A percentile compares a stretch with the other conserved stretches of the same genome.
These are phyloP conservation scores for Blastobasis adustella DNA, from an alignment of 2,888 invertebrate species.

Conservation along the genomic window DNA sequence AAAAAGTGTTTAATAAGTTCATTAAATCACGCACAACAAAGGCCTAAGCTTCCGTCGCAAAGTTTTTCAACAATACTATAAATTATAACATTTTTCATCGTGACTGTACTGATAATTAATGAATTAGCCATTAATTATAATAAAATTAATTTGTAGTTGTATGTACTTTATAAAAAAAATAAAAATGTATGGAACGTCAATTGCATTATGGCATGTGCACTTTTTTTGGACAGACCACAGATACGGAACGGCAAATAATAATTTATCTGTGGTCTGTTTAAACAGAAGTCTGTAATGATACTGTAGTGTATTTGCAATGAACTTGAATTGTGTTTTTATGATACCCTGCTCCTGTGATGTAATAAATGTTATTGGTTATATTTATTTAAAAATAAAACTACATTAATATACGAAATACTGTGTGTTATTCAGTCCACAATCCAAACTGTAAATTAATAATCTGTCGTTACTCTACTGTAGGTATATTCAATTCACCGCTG, in stretches of 20 bases:
- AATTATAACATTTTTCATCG: conserved; percentile 17
- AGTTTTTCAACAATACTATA: conserved; percentile 2
- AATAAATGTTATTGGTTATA: conserved; percentile 76
- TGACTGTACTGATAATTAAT: conserved; percentile 30
- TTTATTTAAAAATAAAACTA: conserved; percentile 74
- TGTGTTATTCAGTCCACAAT: no score
- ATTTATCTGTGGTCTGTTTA: conserved; percentile 29
- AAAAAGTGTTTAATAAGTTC: conserved; percentile 7
- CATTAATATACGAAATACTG: conserved; percentile 57
- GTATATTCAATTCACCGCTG: no score
- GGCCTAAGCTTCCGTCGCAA: conserved; percentile 22
- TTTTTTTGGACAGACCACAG: conserved; percentile 20
- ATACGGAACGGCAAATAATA: conserved; percentile 1
- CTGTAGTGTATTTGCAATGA: conserved; percentile 44
- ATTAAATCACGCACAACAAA: conserved; percentile 26
- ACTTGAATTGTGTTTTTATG: conserved; percentile 64
- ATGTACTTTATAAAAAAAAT: conserved; percentile 39
- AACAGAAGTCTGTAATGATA: conserved; percentile 17
- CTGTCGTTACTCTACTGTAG: no score
- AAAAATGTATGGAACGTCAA: conserved; percentile 43
- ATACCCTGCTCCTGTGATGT: conserved; percentile 75
- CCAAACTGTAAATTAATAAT: no score
- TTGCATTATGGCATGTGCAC: conserved; percentile 46
- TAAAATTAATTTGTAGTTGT: conserved; percentile 33
- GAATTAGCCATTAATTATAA: conserved; percentile 30